Base-by-base conservation (phyloP, 2,797 vertebrate species). In the Paedocypris micromegethes region DNA sequence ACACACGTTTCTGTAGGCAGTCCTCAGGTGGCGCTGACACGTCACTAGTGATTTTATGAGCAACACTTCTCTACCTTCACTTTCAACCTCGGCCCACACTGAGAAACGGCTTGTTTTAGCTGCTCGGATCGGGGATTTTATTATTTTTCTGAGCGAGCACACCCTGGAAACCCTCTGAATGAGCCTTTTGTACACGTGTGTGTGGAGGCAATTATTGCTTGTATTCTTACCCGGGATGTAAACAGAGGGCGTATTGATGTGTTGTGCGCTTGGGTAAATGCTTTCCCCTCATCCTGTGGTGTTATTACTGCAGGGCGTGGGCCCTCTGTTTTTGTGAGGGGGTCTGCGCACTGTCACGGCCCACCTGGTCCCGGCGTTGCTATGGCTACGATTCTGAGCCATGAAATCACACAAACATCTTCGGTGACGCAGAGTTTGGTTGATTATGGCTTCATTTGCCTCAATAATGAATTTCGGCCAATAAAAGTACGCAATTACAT, bases 281-380 rank as follows among this genome's bases (percentile, higher is more conserved):
- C 63, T 7, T 69, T 41, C 9, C 67, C 64, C 72, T 78, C 77
- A 75, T 75, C 58, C 64, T 43, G 57, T 41, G 45, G 69, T 78
- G 70, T 50, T 66, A 59, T 81, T 78, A 71, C 54, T 58, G 37
- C 66, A 51, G 66, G 68, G 66, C 53, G 69, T 77, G 66, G 68
- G 64, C 58, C 40, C 49, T 48, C 45, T 67, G 65, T 54, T 77
- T 74, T 81, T 77, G 69, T 78, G 57, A 74, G 72, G 71, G 47
- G 64, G 55, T 72, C 54, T 69, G 68, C 38, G 47, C 67, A 49
- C 44, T 72, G 64, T 76, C 72, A 65, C 58, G 76, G 70, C 68
- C 53, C 74, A 82, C 75, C 73, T 79, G 65, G 66, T 57, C 62
- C 75, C 57, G 44, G 9, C 46, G 6, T 76, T 75, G 55, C 55